Evolutionary conservation across 1,140 invertebrate species (phyloP), one percentile per base, ranked within the genome.

Genomic region (Sycobia sp.): DNA sequence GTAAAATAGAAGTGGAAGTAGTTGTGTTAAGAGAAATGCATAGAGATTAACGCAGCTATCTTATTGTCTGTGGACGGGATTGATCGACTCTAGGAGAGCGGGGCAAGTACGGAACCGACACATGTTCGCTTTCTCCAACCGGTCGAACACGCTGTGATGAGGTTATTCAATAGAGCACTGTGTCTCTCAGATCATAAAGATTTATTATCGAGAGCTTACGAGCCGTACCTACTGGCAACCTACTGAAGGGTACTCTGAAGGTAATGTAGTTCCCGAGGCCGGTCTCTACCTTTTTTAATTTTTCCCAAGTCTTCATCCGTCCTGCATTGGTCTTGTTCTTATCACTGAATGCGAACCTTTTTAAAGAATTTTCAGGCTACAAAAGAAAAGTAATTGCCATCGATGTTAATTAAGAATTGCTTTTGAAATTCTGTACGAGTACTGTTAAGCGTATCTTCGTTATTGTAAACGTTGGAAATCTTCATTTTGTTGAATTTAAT

Each of bases 111-210:
- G 73, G 34, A 11, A 53, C 49, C 41, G 54, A 59, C 18, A 47
- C 34, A 65, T 47, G 39, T 55, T 65, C 39, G 47, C 55, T 65
- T 59, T 46, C 62, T 58, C 62, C 55, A 59, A 57, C 61, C 54
- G 54, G 53, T 63, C 44, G 59, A 62, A 62, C 59, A 53, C 49
- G 60, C 60, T 56, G 34, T 46, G 54, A 63, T 57, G 61, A 77
- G 80, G 79, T 82, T 82, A 81, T 79, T 82, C 78, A 78, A 77
- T 81, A 78, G 80, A 74, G 74, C 70, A 80, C 78, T 79, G 76
- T 16, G 29, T 77, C 78, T 81, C 76, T 81, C 76, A 76, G 74
- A 79, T 76, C 79, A 63, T 63, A 43, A 60, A 60, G 59, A 62
- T 80, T 80, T 77, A 78, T 72, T 79, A 80, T 77, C 56, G 78